Evolutionary conservation across 2,888 invertebrate species (phyloP).

Genomic region (Lepas anatifera): DNA sequence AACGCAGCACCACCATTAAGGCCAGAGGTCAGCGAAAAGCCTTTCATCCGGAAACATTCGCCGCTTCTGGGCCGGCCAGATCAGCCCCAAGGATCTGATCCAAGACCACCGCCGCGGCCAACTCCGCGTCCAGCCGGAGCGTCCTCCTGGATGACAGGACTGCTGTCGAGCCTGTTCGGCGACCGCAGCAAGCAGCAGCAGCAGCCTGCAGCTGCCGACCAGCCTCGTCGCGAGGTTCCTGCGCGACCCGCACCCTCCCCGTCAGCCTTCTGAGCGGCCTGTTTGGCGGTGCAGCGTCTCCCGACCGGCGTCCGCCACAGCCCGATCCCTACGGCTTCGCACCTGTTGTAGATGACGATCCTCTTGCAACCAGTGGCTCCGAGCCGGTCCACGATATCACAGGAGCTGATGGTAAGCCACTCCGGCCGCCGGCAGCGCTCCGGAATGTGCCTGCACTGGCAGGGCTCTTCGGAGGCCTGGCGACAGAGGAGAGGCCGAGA

Average conservation of each 20-base stretch:
- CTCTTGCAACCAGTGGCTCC: neutral
- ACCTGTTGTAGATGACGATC: neutral
- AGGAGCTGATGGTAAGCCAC: neutral
- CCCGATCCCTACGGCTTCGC: conserved; percentile 4
- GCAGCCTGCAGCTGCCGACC: neutral
- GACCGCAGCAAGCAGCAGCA: neutral
- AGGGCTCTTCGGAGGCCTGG: neutral
- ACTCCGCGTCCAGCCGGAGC: neutral
- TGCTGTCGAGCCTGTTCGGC: conserved; percentile 4
- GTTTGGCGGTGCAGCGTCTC: neutral
- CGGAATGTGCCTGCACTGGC: neutral
- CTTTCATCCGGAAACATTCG: no score
- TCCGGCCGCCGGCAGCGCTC: neutral
- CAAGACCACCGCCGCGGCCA: no score
- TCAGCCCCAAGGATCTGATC: no score
- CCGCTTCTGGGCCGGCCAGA: no score
- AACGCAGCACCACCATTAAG: no score
- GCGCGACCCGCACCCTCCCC: neutral
- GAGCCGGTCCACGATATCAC: neutral
- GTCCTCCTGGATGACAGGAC: conserved; percentile 4
- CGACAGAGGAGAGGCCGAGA: neutral
- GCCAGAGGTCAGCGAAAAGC: no score
- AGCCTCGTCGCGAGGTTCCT: no score
- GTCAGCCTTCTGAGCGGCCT: neutral
- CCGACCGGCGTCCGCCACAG: neutral